Conservation (phyloP, 2,888 invertebrate species). For the Labia minor region DNA sequence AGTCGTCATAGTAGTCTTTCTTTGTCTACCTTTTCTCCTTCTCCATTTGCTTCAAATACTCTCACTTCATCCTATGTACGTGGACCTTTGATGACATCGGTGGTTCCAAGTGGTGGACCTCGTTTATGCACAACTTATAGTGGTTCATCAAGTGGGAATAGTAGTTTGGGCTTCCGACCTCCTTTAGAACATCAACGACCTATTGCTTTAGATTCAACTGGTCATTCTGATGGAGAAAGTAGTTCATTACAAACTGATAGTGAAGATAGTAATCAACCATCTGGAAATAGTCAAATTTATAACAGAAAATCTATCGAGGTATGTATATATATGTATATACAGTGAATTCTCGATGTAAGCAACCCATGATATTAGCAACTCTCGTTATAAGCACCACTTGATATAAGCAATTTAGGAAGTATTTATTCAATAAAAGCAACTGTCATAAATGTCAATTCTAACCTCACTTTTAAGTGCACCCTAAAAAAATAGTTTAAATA, state of each 20-base stretch:
- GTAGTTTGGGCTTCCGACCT: constrained; percentile 9
- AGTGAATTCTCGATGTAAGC: too few relatives aligned
- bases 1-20: constrained; percentile 38
- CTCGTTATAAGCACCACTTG: too few relatives aligned
- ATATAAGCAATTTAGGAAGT: too few relatives aligned
- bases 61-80: constrained; percentile 15
- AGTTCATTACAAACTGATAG: constrained; percentile 48
- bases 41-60: constrained; percentile 33
- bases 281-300: not conserved
- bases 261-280: constrained; percentile 54
- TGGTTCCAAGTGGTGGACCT: constrained; percentile 14
- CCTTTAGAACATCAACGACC: not conserved
- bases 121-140: constrained; percentile 23
- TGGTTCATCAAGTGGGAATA: not conserved
- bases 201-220: constrained; percentile 40
- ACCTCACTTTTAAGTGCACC: too few relatives aligned
- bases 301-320: not conserved
- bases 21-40: constrained; percentile 46
- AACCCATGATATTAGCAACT: too few relatives aligned
- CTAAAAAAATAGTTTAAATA: too few relatives aligned
- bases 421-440: too few relatives aligned
- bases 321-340: not conserved
- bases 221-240: constrained; percentile 44
- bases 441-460: too few relatives aligned
- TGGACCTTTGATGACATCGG: constrained; percentile 15